Percentiles rank a stretch among this genome's conserved stretches.
Evolutionary conservation across 1,140 invertebrate species (phyloP).

Genomic region (Drosophila bipectinata): DNA sequence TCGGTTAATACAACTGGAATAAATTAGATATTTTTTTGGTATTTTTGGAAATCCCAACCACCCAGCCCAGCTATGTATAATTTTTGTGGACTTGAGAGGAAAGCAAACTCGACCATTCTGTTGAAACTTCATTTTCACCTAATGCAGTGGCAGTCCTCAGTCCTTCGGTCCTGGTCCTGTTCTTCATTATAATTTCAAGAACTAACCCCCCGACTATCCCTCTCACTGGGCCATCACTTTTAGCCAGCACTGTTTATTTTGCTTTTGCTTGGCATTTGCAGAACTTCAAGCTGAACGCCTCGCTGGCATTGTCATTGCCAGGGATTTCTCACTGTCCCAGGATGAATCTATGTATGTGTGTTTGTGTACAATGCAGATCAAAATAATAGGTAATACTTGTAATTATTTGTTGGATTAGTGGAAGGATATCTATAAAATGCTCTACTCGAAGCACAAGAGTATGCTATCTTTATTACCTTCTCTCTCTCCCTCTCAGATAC

Average conservation of each 20-base stretch:
- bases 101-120: slow-evolving; percentile 27
- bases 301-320: slow-evolving; percentile 69
- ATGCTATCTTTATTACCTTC: too few species aligned
- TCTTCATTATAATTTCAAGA: slow-evolving; percentile 70
- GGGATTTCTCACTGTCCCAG: slow-evolving; percentile 27
- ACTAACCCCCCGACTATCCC: slow-evolving; percentile 15
- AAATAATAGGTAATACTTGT: not conserved
- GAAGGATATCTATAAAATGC: too few species aligned
- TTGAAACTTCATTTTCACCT: slow-evolving; percentile 64
- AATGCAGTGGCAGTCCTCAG: slow-evolving; percentile 36
- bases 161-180: not conserved
- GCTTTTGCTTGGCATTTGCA: slow-evolving; percentile 44
- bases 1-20: not conserved
- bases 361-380: not conserved
- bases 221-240: not conserved
- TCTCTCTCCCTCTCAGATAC: too few species aligned
- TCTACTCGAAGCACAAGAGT: too few species aligned
- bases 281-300: slow-evolving; percentile 73
- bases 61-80: not conserved
- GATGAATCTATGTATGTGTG: slow-evolving; percentile 5
- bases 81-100: not conserved
- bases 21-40: not conserved
- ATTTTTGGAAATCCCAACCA: not conserved
- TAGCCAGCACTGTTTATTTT: slow-evolving; percentile 22
- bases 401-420: too few species aligned